phyloP scores from a whole-genome alignment of 2,113 vertebrate species.

The Solea senegalensis region DNA sequence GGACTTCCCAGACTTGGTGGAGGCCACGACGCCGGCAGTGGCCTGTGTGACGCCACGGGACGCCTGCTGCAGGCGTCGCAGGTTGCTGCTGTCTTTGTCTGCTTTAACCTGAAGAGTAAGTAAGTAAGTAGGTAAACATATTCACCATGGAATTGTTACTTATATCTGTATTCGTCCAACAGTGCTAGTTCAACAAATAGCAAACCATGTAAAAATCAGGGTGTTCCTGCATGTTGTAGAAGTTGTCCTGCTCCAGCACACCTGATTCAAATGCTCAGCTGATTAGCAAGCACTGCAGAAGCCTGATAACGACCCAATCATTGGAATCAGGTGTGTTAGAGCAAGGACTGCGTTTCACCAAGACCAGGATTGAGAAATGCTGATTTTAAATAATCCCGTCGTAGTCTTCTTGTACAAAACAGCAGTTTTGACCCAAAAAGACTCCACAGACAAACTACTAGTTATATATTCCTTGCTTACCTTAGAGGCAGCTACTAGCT shows the following conservation, averaged over 20 bases:
- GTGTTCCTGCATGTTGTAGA: no score
- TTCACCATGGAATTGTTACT: background rate
- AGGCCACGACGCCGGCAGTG: conserved; percentile 90
- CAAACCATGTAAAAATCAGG: background rate
- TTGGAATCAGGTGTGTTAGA: no score
- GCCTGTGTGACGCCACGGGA: conserved; percentile 92
- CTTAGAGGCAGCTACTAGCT: conserved; percentile 97
- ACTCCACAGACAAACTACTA: background rate
- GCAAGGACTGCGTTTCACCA: no score
- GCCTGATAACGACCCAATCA: no score
- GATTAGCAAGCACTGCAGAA: no score
- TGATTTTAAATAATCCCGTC: background rate
- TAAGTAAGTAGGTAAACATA: background rate
- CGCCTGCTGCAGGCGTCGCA: conserved; percentile 88
- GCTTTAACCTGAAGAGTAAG: conserved; percentile 88
- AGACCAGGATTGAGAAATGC: no score
- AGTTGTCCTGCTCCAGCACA: no score
- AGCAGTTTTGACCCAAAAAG: background rate
- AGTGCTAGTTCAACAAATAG: background rate
- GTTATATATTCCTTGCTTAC: conserved; percentile 64
- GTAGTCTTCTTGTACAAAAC: background rate
- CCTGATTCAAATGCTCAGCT: no score
- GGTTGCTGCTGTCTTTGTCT: conserved; percentile 91
- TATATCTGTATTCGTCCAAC: no score
- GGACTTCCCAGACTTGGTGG: conserved; percentile 91